Conservation (phyloP, 2,113 vertebrate genomes). For the Nothocercus nigrocapillus region DNA sequence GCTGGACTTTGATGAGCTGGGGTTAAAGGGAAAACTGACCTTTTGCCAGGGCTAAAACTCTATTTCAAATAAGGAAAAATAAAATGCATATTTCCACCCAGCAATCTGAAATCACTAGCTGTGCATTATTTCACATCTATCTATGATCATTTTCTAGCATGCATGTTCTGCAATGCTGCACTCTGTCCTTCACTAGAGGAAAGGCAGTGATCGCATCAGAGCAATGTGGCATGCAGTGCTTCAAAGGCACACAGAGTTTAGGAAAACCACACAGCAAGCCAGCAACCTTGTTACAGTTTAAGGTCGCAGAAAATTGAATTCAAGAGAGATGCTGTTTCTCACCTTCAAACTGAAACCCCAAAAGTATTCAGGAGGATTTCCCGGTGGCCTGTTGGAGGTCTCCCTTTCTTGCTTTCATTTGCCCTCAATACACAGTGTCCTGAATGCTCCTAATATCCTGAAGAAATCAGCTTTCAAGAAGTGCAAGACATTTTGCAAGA, state of each 20-base stretch:
- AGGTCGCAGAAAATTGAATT: background rate
- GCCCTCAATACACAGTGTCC: accelerated
- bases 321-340: background rate
- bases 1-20: background rate
- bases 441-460: background rate
- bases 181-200: background rate
- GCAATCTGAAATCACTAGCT: background rate
- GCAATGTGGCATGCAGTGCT: background rate
- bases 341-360: background rate
- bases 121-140: background rate
- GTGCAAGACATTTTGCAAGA: accelerated
- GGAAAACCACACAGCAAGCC: background rate
- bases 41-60: background rate
- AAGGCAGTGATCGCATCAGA: background rate
- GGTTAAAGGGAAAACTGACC: background rate
- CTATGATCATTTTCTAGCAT: background rate
- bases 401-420: background rate
- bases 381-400: background rate
- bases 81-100: background rate
- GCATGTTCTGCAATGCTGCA: background rate
- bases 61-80: background rate
- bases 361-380: background rate
- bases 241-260: background rate
- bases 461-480: background rate
- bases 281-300: background rate